Conservation (phyloP, 2,797 vertebrate genomes). For the Channa striata region DNA sequence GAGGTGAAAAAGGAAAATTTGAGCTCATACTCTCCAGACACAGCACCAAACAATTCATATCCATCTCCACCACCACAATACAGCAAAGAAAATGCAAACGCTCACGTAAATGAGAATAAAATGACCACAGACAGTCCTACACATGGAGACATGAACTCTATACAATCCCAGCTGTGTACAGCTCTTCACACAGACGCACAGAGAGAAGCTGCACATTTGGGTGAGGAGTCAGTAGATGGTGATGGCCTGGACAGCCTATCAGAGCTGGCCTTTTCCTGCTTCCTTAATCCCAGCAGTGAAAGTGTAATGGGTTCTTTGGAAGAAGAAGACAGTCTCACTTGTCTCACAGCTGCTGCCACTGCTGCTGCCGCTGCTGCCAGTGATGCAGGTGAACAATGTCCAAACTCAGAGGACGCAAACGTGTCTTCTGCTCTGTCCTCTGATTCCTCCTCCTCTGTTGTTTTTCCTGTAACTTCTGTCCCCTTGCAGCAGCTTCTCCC, state of each 20-base stretch:
- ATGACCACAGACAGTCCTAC: conserved; percentile 79
- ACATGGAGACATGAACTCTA: conserved; percentile 85
- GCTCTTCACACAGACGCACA: conserved; percentile 76
- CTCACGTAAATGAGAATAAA: conserved; percentile 84
- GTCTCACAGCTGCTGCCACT: conserved; percentile 69
- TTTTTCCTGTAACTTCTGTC: conserved; percentile 70
- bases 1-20: conserved; percentile 94
- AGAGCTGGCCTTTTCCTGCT: conserved; percentile 79
- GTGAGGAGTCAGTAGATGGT: conserved; percentile 54
- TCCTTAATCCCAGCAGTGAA: conserved; percentile 73
- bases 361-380: conserved; percentile 46
- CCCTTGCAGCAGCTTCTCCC: conserved; percentile 77
- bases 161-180: conserved; percentile 89
- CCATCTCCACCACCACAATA: conserved; percentile 87
- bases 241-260: conserved; percentile 74
- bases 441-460: conserved; percentile 64
- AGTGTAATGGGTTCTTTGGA: conserved; percentile 66
- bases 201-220: conserved; percentile 58
- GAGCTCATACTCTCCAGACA: conserved; percentile 84
- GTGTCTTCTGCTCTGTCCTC: conserved; percentile 39
- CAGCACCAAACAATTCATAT: conserved; percentile 86
- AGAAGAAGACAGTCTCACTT: conserved; percentile 70
- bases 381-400: conserved; percentile 24
- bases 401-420: conserved; percentile 34
- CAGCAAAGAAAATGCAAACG: conserved; percentile 76